These are phyloP conservation scores for Cotesia congregata DNA, from an alignment of 2,888 invertebrate genomes.

Conservation along the genomic window DNA sequence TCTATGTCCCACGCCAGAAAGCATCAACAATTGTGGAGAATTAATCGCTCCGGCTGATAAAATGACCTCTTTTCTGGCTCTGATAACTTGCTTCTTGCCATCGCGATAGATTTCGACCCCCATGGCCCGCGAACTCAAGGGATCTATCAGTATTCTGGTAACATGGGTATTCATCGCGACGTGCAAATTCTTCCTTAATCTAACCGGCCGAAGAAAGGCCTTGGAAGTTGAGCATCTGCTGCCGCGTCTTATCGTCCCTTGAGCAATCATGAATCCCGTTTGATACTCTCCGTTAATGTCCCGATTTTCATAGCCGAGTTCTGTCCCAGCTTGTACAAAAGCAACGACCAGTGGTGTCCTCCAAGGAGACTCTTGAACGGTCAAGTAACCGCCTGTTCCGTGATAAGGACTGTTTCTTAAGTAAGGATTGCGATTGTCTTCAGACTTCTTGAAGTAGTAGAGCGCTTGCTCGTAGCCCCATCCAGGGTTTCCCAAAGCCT, in stretches of 20 bases:
- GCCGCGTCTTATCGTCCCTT: conserved; percentile 82
- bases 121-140: conserved; percentile 80
- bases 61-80: conserved; percentile 87
- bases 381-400: conserved; percentile 80
- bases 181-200: conserved; percentile 84
- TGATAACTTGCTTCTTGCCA: conserved; percentile 78
- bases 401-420: conserved; percentile 80
- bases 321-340: conserved; percentile 85
- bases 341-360: conserved; percentile 85
- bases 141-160: conserved; percentile 82
- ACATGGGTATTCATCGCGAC: conserved; percentile 85
- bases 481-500: conserved; percentile 85
- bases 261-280: conserved; percentile 86
- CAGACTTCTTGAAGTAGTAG: conserved; percentile 90
- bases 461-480: conserved; percentile 90
- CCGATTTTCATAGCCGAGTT: conserved; percentile 86
- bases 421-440: conserved; percentile 90
- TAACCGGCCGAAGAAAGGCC: conserved; percentile 85
- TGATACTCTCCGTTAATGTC: conserved; percentile 87
- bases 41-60: conserved; percentile 93
- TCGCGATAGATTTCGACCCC: conserved; percentile 86
- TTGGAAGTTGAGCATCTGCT: conserved; percentile 90
- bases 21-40: conserved; percentile 91
- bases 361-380: conserved; percentile 89
- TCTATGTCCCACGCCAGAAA: conserved; percentile 87